Percentiles rank a stretch among this genome's conserved stretches.
Evolutionary conservation across 2,113 vertebrate genomes (phyloP).

Genomic region (Aptenodytes patagonicus): DNA sequence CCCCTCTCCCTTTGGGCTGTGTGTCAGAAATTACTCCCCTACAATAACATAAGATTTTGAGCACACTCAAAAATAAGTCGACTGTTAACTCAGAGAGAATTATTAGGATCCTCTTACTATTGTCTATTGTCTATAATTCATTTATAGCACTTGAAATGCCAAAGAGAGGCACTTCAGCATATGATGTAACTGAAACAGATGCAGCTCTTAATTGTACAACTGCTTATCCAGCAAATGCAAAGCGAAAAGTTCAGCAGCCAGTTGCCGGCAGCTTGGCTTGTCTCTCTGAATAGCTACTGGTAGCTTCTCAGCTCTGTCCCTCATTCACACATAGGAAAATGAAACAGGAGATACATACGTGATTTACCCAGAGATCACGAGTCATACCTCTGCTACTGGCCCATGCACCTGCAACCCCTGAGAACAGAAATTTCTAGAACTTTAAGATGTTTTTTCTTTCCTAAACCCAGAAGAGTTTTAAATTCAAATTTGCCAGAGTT

Average conservation of each 20-base stretch:
- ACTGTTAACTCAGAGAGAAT: background rate
- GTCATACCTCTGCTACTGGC: background rate
- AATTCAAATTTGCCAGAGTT: background rate
- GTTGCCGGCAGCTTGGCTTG: background rate
- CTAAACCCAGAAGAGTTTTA: background rate
- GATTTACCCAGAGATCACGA: background rate
- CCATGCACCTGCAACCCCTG: background rate
- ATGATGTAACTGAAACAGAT: background rate
- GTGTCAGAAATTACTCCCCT: background rate
- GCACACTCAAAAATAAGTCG: background rate
- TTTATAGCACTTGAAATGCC: background rate
- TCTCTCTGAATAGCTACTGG: background rate
- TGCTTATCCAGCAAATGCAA: background rate
- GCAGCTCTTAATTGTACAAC: background rate
- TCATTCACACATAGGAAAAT: background rate
- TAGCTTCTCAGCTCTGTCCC: background rate
- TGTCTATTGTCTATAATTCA: background rate
- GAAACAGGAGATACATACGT: background rate
- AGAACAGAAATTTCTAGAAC: background rate
- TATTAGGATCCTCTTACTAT: background rate
- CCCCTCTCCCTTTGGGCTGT: background rate
- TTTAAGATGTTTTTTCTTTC: background rate
- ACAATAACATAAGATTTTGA: background rate
- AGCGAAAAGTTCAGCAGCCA: background rate
- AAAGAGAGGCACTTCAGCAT: background rate